phyloP scores from a whole-genome alignment of 2,888 invertebrate genomes.

The Drosophila histrio region DNA sequence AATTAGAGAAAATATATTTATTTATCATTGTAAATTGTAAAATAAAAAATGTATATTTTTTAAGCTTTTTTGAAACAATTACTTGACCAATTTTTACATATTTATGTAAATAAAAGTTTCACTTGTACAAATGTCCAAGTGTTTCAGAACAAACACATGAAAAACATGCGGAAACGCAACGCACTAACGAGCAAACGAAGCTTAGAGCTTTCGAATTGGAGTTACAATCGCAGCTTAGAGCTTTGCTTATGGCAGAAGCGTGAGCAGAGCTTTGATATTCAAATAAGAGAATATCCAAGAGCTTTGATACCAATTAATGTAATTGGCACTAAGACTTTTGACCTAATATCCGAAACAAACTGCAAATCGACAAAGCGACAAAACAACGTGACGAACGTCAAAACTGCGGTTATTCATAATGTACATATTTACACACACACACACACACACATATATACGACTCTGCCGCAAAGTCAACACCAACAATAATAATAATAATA shows the following conservation, averaged over 20 bases:
- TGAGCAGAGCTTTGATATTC: not conserved
- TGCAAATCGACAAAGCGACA: slow-evolving; percentile 7
- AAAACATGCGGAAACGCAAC: not conserved
- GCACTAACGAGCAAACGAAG: not conserved
- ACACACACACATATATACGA: slow-evolving; percentile 1
- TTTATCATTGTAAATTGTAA: no score
- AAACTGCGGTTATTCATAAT: slow-evolving; percentile 35
- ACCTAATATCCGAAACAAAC: slow-evolving; percentile 15
- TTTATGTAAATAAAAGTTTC: not conserved
- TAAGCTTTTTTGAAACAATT: no score
- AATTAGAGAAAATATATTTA: no score
- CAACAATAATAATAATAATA: slow-evolving; percentile 34
- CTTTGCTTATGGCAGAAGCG: not conserved
- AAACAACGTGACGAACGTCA: slow-evolving; percentile 12
- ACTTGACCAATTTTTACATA: no score
- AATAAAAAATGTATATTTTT: no score
- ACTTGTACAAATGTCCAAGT: slow-evolving; percentile 4
- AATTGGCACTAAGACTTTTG: slow-evolving; percentile 20
- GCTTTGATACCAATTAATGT: slow-evolving; percentile 15
- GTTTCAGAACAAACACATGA: not conserved
- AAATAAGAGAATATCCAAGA: slow-evolving; percentile 1
- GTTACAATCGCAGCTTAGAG: not conserved
- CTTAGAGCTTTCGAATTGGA: not conserved
- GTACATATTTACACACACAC: slow-evolving; percentile 5
- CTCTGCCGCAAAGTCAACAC: slow-evolving; percentile 53